phyloP scores from a whole-genome alignment of 2,888 invertebrate genomes.

The Dusona sp. region DNA sequence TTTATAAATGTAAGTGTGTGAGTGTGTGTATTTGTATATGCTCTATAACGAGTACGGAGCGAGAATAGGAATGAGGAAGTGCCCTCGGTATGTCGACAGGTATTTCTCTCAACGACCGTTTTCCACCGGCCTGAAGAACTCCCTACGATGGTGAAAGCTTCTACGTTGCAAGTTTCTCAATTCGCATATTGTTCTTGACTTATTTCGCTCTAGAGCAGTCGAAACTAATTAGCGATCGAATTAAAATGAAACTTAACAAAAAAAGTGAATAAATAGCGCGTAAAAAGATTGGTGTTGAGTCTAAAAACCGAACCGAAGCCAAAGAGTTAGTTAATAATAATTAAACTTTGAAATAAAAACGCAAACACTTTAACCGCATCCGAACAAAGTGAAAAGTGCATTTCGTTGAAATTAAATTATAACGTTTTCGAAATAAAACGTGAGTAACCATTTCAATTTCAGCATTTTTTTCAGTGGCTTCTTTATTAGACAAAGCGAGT shows the following conservation, averaged over 20 bases:
- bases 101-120: conserved; percentile 55
- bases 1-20: neutral
- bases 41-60: conserved; percentile 11
- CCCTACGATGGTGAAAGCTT: neutral
- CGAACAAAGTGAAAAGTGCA: neutral
- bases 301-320: neutral
- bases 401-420: neutral
- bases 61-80: conserved; percentile 24
- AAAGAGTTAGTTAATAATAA: neutral
- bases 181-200: conserved; percentile 1
- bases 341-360: neutral
- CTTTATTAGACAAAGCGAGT: neutral
- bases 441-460: no score
- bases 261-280: neutral
- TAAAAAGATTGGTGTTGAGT: neutral
- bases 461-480: neutral
- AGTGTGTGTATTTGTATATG: neutral
- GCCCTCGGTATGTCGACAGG: conserved; percentile 60
- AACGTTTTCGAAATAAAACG: no score
- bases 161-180: neutral
- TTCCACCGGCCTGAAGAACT: conserved; percentile 33
- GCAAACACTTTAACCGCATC: neutral
- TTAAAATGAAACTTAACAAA: neutral
- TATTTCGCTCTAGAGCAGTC: neutral
- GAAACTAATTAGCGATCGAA: neutral